These are phyloP conservation scores for Neofelis nebulosa DNA, from an alignment of 2,113 vertebrate genomes.

Conservation along the genomic window DNA sequence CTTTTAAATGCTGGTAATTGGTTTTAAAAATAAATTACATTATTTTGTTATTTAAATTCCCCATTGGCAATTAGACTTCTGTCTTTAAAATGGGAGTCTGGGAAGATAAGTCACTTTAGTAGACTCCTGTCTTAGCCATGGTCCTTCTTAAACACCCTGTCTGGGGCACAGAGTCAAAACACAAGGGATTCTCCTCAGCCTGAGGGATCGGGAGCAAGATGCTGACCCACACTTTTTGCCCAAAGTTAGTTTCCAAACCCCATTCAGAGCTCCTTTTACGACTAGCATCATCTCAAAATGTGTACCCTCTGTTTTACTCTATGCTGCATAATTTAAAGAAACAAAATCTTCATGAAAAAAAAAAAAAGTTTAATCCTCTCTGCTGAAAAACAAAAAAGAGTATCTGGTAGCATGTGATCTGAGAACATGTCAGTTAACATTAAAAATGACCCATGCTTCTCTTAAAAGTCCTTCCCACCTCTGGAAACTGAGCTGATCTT, in stretches of 20 bases:
- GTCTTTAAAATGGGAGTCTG: slow-evolving; percentile 57
- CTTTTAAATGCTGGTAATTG: slow-evolving; percentile 73
- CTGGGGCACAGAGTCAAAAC: slow-evolving; percentile 56
- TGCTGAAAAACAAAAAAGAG: not conserved
- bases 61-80: slow-evolving; percentile 60
- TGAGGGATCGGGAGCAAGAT: not conserved
- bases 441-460: not conserved
- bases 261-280: slow-evolving; percentile 1
- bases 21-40: slow-evolving; percentile 73
- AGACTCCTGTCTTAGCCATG: slow-evolving; percentile 22
- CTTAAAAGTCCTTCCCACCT: not conserved
- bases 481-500: not conserved
- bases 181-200: not conserved
- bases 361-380: not conserved
- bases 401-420: not conserved
- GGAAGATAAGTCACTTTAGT: slow-evolving; percentile 53
- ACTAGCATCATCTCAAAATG: not conserved
- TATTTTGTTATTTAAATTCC: slow-evolving; percentile 72
- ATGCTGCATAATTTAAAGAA: not conserved
- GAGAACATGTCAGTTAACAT: not conserved
- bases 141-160: slow-evolving; percentile 48
- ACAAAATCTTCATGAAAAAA: not conserved
- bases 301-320: not conserved
- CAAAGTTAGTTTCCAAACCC: slow-evolving; percentile 46
- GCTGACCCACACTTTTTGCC: slow-evolving; percentile 52